Base-by-base conservation (phyloP, 2,797 vertebrate genomes). In the Sebastes flavidus region DNA sequence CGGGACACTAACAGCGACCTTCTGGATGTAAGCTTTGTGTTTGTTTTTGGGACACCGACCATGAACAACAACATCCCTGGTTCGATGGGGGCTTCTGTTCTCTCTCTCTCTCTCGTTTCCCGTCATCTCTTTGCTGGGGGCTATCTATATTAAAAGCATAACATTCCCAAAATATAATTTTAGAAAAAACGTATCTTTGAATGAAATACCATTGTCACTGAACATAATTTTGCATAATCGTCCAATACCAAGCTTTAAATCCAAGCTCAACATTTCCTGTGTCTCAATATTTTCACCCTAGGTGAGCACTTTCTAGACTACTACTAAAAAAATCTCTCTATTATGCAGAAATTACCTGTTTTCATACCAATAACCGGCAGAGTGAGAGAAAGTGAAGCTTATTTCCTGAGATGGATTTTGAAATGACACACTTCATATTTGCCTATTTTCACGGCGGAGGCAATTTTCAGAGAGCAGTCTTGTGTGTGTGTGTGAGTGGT, bases 401-500 rank as follows among this genome's bases (percentile, higher is more conserved):
- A 62, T 82, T 85, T 70, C 34, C 60, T 27, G 49, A 65, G 75
- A 80, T 72, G 54, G 42, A 76, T 74, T 80, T 67, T 72, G 24
- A 86, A 89, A 84, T 70, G 72, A 79, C 77, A 72, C 58, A 58
- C 36, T 81, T 80, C 55, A 63, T 63, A 81, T 82, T 82, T 63
- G 27, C 72, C 79, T 78, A 58, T 81, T 82, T 77, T 54, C 46
- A 76, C 12, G 4, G 63, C 22, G 27, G 46, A 81, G 59, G 84
- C 68, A 78, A 52, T 91, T 87, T 88, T 52, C 54, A 32, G 42
- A 46, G 42, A 46, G 42, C 42, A 46, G 14, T 30, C 46, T 10
- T 52, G 20, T 66, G 67, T 77, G 63, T 75, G 65, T 49, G 65
- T 67, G 65, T 29, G 58, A 5, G 12, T 60, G 58, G 85, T 77